A percentile compares a stretch with the other conserved stretches of the same genome.
phyloP scores from a whole-genome alignment of 2,797 vertebrate genomes.

The Sparidentex hasta region DNA sequence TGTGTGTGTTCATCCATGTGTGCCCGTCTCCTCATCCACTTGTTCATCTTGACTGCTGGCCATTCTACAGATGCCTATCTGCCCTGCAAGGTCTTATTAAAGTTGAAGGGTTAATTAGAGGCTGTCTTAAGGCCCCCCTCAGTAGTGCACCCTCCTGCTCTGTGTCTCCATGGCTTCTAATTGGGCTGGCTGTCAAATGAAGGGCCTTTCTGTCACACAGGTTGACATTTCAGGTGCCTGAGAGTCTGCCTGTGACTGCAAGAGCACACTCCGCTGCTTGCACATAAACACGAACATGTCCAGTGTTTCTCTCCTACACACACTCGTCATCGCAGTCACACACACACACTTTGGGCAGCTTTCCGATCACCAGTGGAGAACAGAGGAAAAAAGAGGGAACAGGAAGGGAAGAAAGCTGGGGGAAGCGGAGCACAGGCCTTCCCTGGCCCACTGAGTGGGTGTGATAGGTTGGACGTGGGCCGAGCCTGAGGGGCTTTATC shows the following conservation, averaged over 20 bases:
- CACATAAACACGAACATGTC: conserved; percentile 34
- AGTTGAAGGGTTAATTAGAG: conserved; percentile 85
- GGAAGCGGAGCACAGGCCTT: conserved; percentile 41
- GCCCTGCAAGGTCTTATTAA: conserved; percentile 84
- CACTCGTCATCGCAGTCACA: not conserved
- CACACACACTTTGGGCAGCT: conserved; percentile 39
- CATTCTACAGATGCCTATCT: conserved; percentile 68
- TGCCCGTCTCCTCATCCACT: conserved; percentile 52
- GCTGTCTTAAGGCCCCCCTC: conserved; percentile 73
- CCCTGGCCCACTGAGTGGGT: conserved; percentile 49
- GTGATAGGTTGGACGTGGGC: conserved; percentile 57
- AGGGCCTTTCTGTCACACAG: conserved; percentile 84
- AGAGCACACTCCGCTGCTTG: conserved; percentile 43
- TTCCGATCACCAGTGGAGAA: conserved; percentile 65
- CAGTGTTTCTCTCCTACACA: conserved; percentile 5
- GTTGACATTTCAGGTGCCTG: conserved; percentile 89
- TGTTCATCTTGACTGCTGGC: conserved; percentile 63
- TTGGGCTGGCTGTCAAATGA: conserved; percentile 85
- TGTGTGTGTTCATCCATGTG: conserved; percentile 44
- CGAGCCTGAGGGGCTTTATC: conserved; percentile 63
- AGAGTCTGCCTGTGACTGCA: conserved; percentile 81
- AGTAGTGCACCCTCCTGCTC: conserved; percentile 51
- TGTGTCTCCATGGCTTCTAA: conserved; percentile 77
- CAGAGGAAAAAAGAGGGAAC: conserved; percentile 41
- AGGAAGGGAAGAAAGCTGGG: conserved; percentile 36